Conservation (phyloP, 2,113 vertebrate species). For the Empidonax alnorum region DNA sequence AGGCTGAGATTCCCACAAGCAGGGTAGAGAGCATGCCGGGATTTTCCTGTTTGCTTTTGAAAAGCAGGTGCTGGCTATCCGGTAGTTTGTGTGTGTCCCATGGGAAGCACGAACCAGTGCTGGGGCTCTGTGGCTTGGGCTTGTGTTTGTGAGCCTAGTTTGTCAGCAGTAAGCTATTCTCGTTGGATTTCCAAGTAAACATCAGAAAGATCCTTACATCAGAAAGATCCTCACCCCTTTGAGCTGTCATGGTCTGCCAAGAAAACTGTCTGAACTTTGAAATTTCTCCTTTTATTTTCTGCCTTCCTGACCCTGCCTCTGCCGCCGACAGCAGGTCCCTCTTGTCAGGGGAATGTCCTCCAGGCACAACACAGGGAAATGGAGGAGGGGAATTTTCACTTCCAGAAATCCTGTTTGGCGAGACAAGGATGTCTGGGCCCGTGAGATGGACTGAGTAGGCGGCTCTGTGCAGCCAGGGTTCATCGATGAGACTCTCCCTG, state of each 20-base stretch:
- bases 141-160: background rate
- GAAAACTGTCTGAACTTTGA: constrained; percentile 23
- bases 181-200: constrained; percentile 5
- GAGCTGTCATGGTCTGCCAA: background rate
- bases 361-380: background rate
- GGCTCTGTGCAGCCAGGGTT: background rate
- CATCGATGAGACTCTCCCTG: accelerated
- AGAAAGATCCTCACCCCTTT: constrained; percentile 9
- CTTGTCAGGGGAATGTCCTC: background rate
- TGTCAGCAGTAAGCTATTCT: background rate
- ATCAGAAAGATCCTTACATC: constrained; percentile 15
- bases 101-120: background rate
- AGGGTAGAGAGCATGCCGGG: background rate
- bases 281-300: constrained; percentile 30
- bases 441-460: background rate
- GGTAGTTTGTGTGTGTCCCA: background rate
- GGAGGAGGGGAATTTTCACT: constrained; percentile 2
- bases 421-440: background rate
- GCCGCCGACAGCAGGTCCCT: background rate
- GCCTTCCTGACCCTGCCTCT: constrained; percentile 14
- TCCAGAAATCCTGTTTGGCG: constrained; percentile 9
- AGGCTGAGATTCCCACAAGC: background rate
- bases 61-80: background rate
- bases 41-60: background rate
- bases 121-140: background rate